phyloP scores from a whole-genome alignment of 2,888 invertebrate species.

The Clepsis dumicolana region DNA sequence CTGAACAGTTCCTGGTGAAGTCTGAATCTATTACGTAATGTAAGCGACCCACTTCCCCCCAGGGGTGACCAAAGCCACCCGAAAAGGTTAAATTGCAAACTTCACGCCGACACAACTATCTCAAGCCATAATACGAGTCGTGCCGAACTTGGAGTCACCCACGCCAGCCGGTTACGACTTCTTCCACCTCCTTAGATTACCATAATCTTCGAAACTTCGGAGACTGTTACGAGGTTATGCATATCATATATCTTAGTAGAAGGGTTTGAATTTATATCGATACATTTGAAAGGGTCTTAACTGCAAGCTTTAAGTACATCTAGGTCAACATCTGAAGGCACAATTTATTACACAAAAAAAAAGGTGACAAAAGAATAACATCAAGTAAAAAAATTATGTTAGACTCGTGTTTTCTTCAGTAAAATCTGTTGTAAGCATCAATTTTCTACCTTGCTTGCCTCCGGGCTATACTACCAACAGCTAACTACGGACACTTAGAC shows the following conservation, averaged over 20 bases:
- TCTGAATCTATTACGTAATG: conserved; percentile 67
- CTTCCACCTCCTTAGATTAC: conserved; percentile 37
- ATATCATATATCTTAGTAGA: conserved; percentile 29
- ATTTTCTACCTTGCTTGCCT: background rate
- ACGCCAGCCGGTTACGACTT: conserved; percentile 29
- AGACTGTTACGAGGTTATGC: conserved; percentile 38
- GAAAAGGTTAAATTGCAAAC: conserved; percentile 64
- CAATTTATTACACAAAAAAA: background rate
- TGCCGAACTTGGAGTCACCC: conserved; percentile 17
- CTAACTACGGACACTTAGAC: conserved; percentile 10
- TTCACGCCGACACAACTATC: conserved; percentile 55
- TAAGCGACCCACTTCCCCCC: conserved; percentile 62
- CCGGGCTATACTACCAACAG: conserved; percentile 1
- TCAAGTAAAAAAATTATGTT: background rate
- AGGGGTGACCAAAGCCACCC: conserved; percentile 53
- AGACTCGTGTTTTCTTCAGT: background rate
- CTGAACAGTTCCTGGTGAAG: conserved; percentile 50
- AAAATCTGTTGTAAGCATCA: conserved; percentile 1
- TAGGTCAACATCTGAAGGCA: background rate
- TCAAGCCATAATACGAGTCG: conserved; percentile 49
- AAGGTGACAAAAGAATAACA: background rate
- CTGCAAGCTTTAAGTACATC: background rate
- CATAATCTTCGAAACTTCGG: conserved; percentile 40
- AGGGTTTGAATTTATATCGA: conserved; percentile 37
- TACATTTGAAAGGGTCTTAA: conserved; percentile 5